Conservation (phyloP, 2,888 invertebrate genomes). For the Amorpha juglandis region DNA sequence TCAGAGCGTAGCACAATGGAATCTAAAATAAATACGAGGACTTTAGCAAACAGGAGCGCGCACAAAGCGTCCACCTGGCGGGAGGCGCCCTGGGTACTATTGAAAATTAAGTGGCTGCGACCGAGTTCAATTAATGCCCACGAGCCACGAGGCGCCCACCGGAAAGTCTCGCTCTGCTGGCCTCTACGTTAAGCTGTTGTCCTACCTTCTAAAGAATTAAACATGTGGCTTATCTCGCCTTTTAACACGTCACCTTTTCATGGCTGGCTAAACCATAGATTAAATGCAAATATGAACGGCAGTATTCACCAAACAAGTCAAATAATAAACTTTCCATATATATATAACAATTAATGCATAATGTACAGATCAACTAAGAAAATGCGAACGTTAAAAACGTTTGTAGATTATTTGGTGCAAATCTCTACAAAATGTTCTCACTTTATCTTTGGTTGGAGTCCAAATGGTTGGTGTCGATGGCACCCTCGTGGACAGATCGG, state of each 20-base stretch:
- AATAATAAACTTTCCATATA: no score
- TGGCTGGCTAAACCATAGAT: background rate
- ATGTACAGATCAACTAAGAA: background rate
- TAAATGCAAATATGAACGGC: background rate
- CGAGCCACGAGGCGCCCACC: conserved; percentile 58
- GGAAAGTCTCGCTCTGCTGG: conserved; percentile 42
- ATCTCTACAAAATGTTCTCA: conserved; percentile 22
- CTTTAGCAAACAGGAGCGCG: conserved; percentile 77
- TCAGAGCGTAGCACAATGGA: conserved; percentile 76
- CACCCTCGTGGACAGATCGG: conserved; percentile 61
- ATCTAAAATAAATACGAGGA: conserved; percentile 83
- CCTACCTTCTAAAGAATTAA: conserved; percentile 16
- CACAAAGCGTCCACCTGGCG: conserved; percentile 79
- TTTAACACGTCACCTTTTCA: conserved; percentile 3
- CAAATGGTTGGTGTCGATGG: conserved; percentile 38
- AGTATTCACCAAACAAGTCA: background rate
- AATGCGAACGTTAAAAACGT: background rate
- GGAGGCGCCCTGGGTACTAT: conserved; percentile 55
- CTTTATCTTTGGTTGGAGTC: conserved; percentile 17
- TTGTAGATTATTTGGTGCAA: background rate
- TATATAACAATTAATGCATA: no score
- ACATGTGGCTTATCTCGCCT: conserved; percentile 19
- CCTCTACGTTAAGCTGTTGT: conserved; percentile 13
- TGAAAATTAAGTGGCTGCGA: conserved; percentile 72
- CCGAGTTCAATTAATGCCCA: conserved; percentile 70